A percentile compares a stretch with the other conserved stretches of the same genome.
Evolutionary conservation across 2,113 vertebrate genomes (phyloP).

Genomic region (Elephas maximus): DNA sequence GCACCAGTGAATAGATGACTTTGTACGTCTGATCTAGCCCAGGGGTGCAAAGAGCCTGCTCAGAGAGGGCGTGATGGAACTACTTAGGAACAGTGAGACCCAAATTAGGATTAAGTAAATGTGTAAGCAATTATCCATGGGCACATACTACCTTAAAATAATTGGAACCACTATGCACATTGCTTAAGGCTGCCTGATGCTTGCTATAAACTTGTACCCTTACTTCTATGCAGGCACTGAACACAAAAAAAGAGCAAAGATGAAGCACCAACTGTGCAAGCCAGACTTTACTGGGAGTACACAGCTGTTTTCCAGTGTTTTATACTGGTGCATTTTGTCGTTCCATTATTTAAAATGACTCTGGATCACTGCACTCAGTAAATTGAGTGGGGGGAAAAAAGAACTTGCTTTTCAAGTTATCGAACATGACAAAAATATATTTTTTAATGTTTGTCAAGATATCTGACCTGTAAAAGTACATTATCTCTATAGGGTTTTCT

Average conservation of each 20-base stretch:
- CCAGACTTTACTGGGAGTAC: background rate
- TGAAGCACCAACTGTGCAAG: accelerated
- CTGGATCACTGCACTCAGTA: background rate
- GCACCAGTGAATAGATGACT: conserved; percentile 72
- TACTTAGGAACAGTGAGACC: conserved; percentile 70
- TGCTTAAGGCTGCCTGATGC: conserved; percentile 66
- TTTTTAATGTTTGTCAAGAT: conserved; percentile 32
- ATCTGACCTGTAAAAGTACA: background rate
- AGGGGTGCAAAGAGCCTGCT: conserved; percentile 75
- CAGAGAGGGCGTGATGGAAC: conserved; percentile 81
- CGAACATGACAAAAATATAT: background rate
- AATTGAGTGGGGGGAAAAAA: background rate
- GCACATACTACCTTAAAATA: conserved; percentile 83
- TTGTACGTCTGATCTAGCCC: conserved; percentile 76
- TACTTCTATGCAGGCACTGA: conserved; percentile 16
- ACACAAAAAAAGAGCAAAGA: background rate
- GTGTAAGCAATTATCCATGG: conserved; percentile 82
- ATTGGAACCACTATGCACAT: conserved; percentile 80
- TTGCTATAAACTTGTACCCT: conserved; percentile 34
- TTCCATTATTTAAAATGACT: conserved; percentile 41
- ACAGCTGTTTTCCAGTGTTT: background rate
- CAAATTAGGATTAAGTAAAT: conserved; percentile 79
- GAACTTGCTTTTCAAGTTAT: background rate
- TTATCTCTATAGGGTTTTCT: conserved; percentile 1
- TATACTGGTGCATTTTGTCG: background rate